Evolutionary conservation across 2,113 vertebrate species (phyloP), one percentile per base, ranked within the genome.

Genomic region (Agapornis roseicollis): DNA sequence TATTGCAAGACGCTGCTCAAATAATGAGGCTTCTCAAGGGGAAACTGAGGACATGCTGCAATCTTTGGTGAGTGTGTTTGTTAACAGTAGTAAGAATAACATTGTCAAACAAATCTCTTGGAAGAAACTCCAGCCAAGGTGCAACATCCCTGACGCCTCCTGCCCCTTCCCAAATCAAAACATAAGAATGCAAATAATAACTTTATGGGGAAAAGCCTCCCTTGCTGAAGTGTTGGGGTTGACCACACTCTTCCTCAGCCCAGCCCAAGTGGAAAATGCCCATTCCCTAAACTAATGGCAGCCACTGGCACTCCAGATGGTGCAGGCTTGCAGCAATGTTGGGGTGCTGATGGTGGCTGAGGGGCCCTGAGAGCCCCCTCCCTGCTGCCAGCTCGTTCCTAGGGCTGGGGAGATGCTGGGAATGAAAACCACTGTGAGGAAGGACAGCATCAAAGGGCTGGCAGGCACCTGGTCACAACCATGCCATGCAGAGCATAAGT

Each of bases 361-460:
- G 31, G 20, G 23, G 16, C 16, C 25, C 56, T 4, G 9, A 69
- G 27, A 88, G 23, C 52, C 15, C 13, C 20, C 13, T 76, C 63
- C 66, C 29, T 69, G 18, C 61, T 85, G 60, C 65, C 27, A 1
- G 41, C 35, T 82, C 3, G 1, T 15, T 80, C 11, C 46, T 79
- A 50, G 10, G 52, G 3, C 10, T 4, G 3, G 11, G 46, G 41
- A 63, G 41, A 35, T 0, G 0, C 27, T 20, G 58, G 24, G 16
- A 2, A 2, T 22, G 35, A 61, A 60, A 65, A 46, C 6, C 27
- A 49, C 64, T 2, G 2, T 25, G 80, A 22, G 23, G 33, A 78
- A 41, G 65, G 29, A 64, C 0, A 0, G 37, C 3, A 0, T 1
- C 5, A 58, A 33, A 27, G 10, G 13, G 29, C 55, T 4, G 13